Base-by-base conservation (phyloP, 2,797 vertebrate genomes). In the Siniperca scherzeri region DNA sequence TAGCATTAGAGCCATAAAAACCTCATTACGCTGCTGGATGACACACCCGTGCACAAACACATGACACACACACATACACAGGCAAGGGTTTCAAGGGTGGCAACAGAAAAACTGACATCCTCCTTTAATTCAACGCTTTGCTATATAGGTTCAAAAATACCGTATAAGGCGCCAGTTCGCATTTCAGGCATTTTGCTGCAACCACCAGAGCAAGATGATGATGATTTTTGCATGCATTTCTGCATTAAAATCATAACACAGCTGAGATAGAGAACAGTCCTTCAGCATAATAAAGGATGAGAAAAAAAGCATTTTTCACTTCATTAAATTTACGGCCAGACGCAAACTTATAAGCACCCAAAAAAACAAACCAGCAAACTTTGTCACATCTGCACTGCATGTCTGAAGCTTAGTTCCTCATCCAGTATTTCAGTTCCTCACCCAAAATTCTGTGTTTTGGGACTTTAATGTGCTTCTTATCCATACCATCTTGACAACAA, bases 1-100 rank as follows among this genome's bases (percentile, higher is more conserved):
- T 76, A 81, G 62, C 85, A 90, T 84, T 75, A 65, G 83, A 70
- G 80, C 77, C 30, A 88, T 94, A 87, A 91, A 92, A 88, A 89
- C 48, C 52, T 74, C 70, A 90, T 91, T 92, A 89, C 82, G 16
- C 81, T 53, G 64, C 74, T 61, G 69, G 70, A 53, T 74, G 74
- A 78, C 48, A 76, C 74, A 68, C 33, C n/a, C 7, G 33, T 1
- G 40, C 65, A 66, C 40, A 52, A 16, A 79, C 70, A 68, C 38
- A 68, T 56, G 57, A 62, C 25, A 59, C 76, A 78, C 71, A 40
- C 33, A 21, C 71, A 40, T 27, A 21, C 22, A 67, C 64, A 57
- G 19, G 19, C 30, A 38, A 46, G 33, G 46, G 66, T 77, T 75
- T 85, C 66, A 56, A 46, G 75, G 44, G 48, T 40, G 22, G 61